Conservation (phyloP, 2,113 vertebrate species). For the Chelonoidis abingdonii region DNA sequence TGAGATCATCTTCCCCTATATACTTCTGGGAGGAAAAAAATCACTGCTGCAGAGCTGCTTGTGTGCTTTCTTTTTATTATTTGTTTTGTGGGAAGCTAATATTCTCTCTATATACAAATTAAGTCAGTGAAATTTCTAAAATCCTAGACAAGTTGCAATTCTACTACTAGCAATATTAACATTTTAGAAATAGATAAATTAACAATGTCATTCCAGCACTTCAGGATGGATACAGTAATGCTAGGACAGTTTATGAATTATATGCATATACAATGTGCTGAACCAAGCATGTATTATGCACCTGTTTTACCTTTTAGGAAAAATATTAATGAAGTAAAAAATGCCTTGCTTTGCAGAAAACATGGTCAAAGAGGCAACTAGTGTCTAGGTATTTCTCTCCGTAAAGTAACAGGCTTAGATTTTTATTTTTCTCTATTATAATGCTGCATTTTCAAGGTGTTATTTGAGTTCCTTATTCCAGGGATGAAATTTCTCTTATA, state of each 20-base stretch:
- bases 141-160: background rate
- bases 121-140: background rate
- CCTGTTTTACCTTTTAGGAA: background rate
- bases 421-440: background rate
- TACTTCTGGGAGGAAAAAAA: background rate
- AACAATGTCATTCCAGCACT: background rate
- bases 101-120: background rate
- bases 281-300: background rate
- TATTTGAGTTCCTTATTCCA: background rate
- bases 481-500: background rate
- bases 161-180: background rate
- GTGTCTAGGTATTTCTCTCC: background rate
- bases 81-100: background rate
- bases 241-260: background rate
- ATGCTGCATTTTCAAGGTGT: background rate
- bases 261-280: background rate
- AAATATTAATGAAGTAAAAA: background rate
- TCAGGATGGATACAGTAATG: background rate
- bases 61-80: background rate
- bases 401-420: background rate
- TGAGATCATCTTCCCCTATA: background rate
- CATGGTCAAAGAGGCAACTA: background rate
- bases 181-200: background rate
- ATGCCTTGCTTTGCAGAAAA: background rate
- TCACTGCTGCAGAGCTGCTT: background rate